Percentiles rank a stretch among this genome's conserved stretches.
Evolutionary conservation across 1,140 invertebrate genomes (phyloP).

Genomic region (Apis florea): DNA sequence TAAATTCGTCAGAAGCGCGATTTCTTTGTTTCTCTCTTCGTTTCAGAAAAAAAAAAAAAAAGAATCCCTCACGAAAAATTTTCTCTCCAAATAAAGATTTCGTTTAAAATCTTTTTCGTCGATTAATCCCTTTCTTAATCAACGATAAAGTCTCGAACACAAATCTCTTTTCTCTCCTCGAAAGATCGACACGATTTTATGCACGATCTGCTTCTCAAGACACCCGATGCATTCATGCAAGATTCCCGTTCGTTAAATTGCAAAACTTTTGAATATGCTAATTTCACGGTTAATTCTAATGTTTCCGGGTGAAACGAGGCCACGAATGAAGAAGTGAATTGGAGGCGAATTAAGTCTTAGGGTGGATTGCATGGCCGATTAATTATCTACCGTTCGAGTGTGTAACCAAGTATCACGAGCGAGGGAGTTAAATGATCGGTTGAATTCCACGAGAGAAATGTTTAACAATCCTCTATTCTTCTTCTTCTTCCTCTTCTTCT

Average conservation of each 20-base stretch:
- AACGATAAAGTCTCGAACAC: constrained; percentile 6
- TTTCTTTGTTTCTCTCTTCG: no score
- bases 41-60: no score
- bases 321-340: constrained; percentile 39
- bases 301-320: constrained; percentile 69
- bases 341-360: constrained; percentile 51
- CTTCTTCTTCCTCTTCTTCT: no score
- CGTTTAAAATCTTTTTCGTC: no score
- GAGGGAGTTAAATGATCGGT: constrained; percentile 63
- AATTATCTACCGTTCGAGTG: constrained; percentile 67
- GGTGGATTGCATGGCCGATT: constrained; percentile 62
- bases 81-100: no score
- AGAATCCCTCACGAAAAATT: no score
- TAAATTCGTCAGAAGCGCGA: no score
- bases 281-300: constrained; percentile 76
- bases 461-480: background rate
- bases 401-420: constrained; percentile 71
- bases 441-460: constrained; percentile 13
- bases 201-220: constrained; percentile 38
- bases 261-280: constrained; percentile 77
- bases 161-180: constrained; percentile 31
- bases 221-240: constrained; percentile 49
- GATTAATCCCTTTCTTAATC: background rate
- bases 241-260: constrained; percentile 71
- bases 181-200: constrained; percentile 41